phyloP scores from a whole-genome alignment of 1,140 invertebrate genomes.

The Bombus confusus region DNA sequence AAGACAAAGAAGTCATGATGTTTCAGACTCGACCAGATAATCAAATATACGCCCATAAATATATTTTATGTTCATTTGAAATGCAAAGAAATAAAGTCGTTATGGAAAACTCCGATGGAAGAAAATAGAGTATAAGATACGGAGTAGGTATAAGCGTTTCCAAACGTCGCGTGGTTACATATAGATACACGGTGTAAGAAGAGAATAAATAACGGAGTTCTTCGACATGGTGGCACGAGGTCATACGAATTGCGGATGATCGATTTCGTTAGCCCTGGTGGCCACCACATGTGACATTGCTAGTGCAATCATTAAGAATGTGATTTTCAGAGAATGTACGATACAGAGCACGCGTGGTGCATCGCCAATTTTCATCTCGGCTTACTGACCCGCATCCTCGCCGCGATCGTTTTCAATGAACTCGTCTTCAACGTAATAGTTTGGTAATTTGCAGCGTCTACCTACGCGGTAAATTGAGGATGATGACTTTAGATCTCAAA shows the following conservation, averaged over 20 bases:
- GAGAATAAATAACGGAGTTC: background rate
- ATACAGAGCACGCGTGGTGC: background rate
- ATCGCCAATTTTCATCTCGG: conserved; percentile 18
- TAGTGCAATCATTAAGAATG: conserved; percentile 50
- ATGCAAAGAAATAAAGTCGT: background rate
- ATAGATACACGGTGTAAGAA: background rate
- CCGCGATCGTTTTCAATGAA: conserved; percentile 20
- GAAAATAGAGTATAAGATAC: background rate
- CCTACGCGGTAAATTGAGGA: background rate
- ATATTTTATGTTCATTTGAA: too few species aligned
- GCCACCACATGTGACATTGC: conserved; percentile 12
- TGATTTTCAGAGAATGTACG: background rate
- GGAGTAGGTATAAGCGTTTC: background rate
- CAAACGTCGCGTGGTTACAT: too few species aligned
- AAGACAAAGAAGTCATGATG: too few species aligned
- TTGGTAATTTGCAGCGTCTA: background rate
- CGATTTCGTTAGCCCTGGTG: conserved; percentile 1
- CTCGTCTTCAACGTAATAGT: background rate
- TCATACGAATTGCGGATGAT: background rate
- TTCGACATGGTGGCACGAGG: background rate
- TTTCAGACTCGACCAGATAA: too few species aligned
- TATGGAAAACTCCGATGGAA: too few species aligned
- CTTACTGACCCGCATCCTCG: conserved; percentile 32
- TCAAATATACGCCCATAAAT: too few species aligned
- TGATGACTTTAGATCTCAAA: background rate